These are phyloP conservation scores for Coleophora deauratella DNA, from an alignment of 2,888 invertebrate species.

Conservation along the genomic window DNA sequence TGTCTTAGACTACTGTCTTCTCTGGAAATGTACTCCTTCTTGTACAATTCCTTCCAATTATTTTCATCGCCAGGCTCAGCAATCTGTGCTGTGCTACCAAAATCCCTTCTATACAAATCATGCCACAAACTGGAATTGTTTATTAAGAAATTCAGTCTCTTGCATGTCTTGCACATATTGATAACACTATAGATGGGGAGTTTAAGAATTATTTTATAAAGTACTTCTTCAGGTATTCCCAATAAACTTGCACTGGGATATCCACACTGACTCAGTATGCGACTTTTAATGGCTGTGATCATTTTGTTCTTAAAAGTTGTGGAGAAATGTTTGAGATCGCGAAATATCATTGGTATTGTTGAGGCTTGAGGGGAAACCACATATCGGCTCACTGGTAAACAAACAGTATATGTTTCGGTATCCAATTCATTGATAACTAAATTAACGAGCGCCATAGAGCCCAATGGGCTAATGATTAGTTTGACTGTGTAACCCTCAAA, in stretches of 20 bases:
- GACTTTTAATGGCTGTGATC: constrained; percentile 68
- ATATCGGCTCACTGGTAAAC: constrained; percentile 52
- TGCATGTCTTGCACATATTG: constrained; percentile 45
- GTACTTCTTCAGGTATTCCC: constrained; percentile 58
- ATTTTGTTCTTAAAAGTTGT: constrained; percentile 69
- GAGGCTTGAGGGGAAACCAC: constrained; percentile 47
- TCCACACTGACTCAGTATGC: constrained; percentile 59
- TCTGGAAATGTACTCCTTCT: constrained; percentile 27
- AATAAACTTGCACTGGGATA: constrained; percentile 61
- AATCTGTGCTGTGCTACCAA: constrained; percentile 12
- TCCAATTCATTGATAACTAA: constrained; percentile 39
- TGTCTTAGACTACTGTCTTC: constrained; percentile 20
- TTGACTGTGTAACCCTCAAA: constrained; percentile 38
- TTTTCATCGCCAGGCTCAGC: constrained; percentile 16
- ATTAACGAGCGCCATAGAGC: constrained; percentile 46
- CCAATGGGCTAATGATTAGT: constrained; percentile 49
- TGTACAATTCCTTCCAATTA: constrained; percentile 46
- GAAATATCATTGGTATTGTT: constrained; percentile 49
- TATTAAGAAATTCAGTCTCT: constrained; percentile 33
- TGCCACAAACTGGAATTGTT: constrained; percentile 50
- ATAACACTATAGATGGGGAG: constrained; percentile 38
- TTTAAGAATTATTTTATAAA: constrained; percentile 40
- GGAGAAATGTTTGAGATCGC: constrained; percentile 59
- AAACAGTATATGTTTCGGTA: constrained; percentile 53
- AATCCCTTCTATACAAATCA: constrained; percentile 47